Percentiles rank a stretch among this genome's conserved stretches.
These are phyloP conservation scores for Lordiphosa collinella DNA, from an alignment of 1,140 invertebrate species.

Conservation along the genomic window DNA sequence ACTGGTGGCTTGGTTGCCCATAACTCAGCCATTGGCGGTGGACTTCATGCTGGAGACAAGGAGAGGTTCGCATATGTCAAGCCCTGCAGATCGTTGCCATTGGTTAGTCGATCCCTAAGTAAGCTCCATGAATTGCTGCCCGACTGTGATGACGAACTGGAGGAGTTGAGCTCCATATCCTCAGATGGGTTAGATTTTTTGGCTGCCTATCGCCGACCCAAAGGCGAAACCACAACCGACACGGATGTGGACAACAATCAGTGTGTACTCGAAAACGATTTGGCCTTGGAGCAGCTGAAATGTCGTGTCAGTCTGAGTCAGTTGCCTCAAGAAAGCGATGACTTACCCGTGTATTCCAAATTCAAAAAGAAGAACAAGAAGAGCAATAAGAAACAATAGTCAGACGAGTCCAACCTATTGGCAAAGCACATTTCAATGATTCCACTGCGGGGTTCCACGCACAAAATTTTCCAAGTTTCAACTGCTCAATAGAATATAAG, in stretches of 20 bases:
- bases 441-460: too few relatives aligned
- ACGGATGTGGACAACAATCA: background rate
- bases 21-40: background rate
- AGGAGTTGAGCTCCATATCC: conserved; percentile 11
- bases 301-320: background rate
- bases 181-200: conserved; percentile 46
- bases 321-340: background rate
- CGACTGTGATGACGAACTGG: conserved; percentile 9
- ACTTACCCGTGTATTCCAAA: background rate
- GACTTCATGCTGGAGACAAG: background rate
- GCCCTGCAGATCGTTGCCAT: background rate
- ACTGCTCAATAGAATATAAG: too few relatives aligned
- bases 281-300: background rate
- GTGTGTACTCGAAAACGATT: background rate
- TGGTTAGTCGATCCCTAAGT: background rate
- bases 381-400: conserved; percentile 19
- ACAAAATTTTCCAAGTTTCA: too few relatives aligned
- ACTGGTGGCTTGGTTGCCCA: background rate
- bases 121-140: conserved; percentile 3
- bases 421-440: background rate
- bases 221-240: conserved; percentile 3
- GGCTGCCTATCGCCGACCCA: conserved; percentile 22
- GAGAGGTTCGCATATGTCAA: background rate
- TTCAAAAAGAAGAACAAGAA: conserved; percentile 28
- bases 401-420: background rate